phyloP scores from a whole-genome alignment of 2,797 vertebrate species.

The Pseudochirops cupreus region DNA sequence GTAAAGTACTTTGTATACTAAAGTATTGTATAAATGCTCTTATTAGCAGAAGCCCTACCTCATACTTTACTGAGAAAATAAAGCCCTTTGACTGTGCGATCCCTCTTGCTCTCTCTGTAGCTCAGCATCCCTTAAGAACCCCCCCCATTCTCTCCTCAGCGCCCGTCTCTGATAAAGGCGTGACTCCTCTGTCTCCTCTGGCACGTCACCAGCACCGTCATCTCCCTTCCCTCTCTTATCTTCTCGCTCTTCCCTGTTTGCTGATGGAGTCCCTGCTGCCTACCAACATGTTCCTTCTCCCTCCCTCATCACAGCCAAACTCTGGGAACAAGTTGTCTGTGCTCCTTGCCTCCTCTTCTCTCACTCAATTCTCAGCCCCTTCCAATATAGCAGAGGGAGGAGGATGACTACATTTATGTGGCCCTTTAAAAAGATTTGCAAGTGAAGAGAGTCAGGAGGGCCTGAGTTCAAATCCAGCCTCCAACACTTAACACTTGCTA shows the following conservation, averaged over 20 bases:
- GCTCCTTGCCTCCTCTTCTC: not conserved
- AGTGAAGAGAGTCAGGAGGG: no score
- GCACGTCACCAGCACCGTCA: not conserved
- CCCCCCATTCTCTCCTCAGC: not conserved
- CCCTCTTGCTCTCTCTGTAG: not conserved
- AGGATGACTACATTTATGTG: not conserved
- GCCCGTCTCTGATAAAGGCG: not conserved
- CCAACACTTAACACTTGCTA: no score
- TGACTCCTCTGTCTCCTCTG: not conserved
- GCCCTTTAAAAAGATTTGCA: not conserved
- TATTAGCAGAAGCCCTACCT: not conserved
- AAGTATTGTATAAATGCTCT: not conserved
- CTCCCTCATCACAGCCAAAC: not conserved
- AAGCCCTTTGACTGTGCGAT: not conserved
- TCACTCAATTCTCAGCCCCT: not conserved
- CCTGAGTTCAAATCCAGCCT: no score
- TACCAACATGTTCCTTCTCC: not conserved
- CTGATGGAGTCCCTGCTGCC: not conserved
- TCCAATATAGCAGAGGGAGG: not conserved
- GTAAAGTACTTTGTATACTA: not conserved
- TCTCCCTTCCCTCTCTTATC: not conserved
- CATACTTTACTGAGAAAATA: not conserved
- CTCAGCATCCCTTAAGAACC: not conserved
- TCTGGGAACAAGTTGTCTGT: not conserved
- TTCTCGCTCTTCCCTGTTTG: not conserved